Percentiles rank a stretch among this genome's conserved stretches.
Evolutionary conservation across 2,113 vertebrate genomes (phyloP).

Genomic region (Odontophorus gujanensis): DNA sequence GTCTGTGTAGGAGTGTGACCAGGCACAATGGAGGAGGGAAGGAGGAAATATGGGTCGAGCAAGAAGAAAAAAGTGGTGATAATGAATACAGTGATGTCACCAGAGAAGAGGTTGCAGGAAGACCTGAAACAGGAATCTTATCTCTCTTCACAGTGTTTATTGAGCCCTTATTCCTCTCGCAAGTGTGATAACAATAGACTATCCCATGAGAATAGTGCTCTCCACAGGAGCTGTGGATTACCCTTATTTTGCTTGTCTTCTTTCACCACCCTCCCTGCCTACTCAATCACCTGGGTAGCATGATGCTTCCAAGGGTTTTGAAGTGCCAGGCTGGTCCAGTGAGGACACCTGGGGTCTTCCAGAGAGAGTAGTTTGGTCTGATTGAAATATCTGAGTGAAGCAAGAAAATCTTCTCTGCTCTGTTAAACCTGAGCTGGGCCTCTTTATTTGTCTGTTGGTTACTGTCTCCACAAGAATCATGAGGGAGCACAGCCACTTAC

Average conservation of each 20-base stretch:
- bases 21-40: neutral
- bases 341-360: neutral
- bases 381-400: neutral
- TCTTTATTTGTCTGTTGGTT: neutral
- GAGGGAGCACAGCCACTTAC: neutral
- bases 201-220: neutral
- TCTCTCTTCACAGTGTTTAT: neutral
- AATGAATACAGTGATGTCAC: neutral
- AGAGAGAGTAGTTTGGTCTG: neutral
- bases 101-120: neutral
- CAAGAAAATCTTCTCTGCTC: neutral
- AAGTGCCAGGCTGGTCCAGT: neutral
- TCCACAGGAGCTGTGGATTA: neutral
- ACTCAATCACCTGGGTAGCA: neutral
- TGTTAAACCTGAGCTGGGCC: neutral
- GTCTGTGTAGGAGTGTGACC: accelerated
- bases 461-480: neutral
- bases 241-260: neutral
- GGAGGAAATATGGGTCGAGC: neutral
- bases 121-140: neutral
- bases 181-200: neutral
- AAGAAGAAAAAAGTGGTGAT: neutral
- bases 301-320: neutral
- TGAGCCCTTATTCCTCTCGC: neutral
- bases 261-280: neutral